phyloP scores from a whole-genome alignment of 2,797 vertebrate genomes.

The Lepidocolaptes lacrymiger region DNA sequence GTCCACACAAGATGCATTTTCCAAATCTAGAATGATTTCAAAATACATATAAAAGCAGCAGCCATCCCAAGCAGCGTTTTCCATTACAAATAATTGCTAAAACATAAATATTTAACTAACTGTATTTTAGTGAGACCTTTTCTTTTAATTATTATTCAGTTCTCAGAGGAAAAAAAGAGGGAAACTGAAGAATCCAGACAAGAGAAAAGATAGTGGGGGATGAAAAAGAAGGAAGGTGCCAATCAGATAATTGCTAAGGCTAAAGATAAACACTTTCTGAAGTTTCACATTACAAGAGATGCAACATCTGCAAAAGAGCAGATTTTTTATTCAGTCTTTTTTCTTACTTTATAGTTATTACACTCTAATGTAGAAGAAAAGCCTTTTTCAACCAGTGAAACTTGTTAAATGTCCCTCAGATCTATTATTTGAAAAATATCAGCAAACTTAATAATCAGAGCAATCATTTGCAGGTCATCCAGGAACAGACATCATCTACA shows the following conservation, averaged over 20 bases:
- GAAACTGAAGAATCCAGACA: background rate
- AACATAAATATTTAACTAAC: background rate
- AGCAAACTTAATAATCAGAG: background rate
- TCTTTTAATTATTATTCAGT: background rate
- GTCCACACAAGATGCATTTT: slow-evolving; percentile 8
- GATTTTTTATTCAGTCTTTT: background rate
- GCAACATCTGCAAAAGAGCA: background rate
- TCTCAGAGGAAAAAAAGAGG: background rate
- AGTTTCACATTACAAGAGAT: background rate
- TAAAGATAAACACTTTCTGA: slow-evolving; percentile 26
- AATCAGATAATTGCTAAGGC: background rate
- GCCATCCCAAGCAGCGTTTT: background rate
- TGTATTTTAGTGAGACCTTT: slow-evolving; percentile 5
- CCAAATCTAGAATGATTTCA: slow-evolving; percentile 12
- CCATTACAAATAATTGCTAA: slow-evolving; percentile 33
- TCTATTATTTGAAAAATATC: background rate
- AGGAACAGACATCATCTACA: background rate
- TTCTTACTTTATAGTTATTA: background rate
- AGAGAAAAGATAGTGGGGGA: background rate
- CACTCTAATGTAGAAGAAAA: background rate
- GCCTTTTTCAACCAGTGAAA: background rate
- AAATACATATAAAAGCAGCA: background rate
- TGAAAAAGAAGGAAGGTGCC: background rate
- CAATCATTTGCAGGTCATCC: background rate
- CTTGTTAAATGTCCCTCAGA: background rate